phyloP scores from a whole-genome alignment of 2,888 invertebrate genomes.

The Lomographa bimaculata region DNA sequence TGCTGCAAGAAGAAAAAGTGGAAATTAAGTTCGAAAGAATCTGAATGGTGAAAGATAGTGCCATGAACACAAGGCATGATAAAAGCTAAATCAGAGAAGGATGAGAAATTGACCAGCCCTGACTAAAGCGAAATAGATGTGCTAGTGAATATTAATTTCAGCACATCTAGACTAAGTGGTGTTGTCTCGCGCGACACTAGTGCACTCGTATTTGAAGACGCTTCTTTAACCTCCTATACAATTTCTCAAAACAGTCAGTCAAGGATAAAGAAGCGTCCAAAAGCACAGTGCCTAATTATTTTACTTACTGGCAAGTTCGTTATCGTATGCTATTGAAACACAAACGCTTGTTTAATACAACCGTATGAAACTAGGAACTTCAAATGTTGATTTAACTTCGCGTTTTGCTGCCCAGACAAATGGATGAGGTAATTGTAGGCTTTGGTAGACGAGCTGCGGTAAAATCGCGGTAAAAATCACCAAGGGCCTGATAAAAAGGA shows the following conservation, averaged over 20 bases:
- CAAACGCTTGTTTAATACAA: slow-evolving; percentile 18
- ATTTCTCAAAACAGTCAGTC: too few relatives aligned
- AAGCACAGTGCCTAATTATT: slow-evolving; percentile 17
- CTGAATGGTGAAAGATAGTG: too few relatives aligned
- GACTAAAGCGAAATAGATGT: slow-evolving; percentile 4
- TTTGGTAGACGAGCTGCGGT: slow-evolving; percentile 6
- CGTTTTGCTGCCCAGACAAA: slow-evolving; percentile 36
- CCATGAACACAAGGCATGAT: too few relatives aligned
- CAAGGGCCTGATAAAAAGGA: too few relatives aligned
- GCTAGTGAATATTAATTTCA: slow-evolving; percentile 4
- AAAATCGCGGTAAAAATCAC: too few relatives aligned
- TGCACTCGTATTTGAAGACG: background rate
- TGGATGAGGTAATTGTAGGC: slow-evolving; percentile 1
- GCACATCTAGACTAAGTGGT: slow-evolving; percentile 31
- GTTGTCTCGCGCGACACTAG: slow-evolving; percentile 56
- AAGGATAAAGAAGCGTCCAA: slow-evolving; percentile 1
- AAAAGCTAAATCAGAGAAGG: too few relatives aligned
- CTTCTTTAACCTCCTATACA: background rate
- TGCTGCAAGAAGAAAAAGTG: slow-evolving; percentile 15
- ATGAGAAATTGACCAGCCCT: too few relatives aligned
- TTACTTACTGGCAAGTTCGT: slow-evolving; percentile 35
- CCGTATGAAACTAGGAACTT: slow-evolving; percentile 5
- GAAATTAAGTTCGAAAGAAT: slow-evolving; percentile 1
- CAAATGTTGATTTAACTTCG: slow-evolving; percentile 9
- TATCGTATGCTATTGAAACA: slow-evolving; percentile 35